These are phyloP conservation scores for Adrianichthys oophorus DNA, from an alignment of 2,797 vertebrate species.

Conservation along the genomic window DNA sequence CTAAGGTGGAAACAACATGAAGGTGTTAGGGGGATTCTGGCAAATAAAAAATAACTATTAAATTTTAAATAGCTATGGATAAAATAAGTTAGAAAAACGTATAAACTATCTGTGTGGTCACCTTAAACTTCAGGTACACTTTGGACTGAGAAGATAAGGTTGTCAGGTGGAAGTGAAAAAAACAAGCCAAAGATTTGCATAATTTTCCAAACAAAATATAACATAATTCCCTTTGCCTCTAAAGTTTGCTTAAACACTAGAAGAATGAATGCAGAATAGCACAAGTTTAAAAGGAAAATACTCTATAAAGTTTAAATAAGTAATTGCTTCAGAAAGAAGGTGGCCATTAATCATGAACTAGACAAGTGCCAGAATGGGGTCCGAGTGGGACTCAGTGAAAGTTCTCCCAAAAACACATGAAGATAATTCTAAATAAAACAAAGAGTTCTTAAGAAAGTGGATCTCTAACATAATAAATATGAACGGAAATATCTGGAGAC, in stretches of 20 bases:
- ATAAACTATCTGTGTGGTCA: too few species aligned
- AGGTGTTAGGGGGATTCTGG: too few species aligned
- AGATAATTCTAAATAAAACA: constrained; percentile 45
- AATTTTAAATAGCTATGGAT: too few species aligned
- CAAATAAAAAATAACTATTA: too few species aligned
- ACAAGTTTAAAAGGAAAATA: constrained; percentile 16
- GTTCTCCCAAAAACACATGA: constrained; percentile 25
- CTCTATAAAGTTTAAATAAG: constrained; percentile 53
- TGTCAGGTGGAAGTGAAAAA: constrained; percentile 30
- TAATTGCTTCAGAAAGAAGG: constrained; percentile 42
- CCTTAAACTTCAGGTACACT: background rate
- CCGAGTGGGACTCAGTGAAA: constrained; percentile 15
- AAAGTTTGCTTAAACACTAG: constrained; percentile 15
- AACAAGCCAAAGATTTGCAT: constrained; percentile 33
- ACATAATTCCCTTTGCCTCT: constrained; percentile 17
- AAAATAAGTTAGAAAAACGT: too few species aligned
- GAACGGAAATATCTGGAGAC: constrained; percentile 10
- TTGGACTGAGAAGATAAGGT: constrained; percentile 14
- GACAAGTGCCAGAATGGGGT: constrained; percentile 17
- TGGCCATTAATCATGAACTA: constrained; percentile 49
- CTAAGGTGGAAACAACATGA: background rate
- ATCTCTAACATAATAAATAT: constrained; percentile 16
- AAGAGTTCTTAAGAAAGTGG: constrained; percentile 18
- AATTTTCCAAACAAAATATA: constrained; percentile 19
- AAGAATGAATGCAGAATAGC: constrained; percentile 18